Base-by-base conservation (phyloP, 53 echinoderm and acorn worm genomes). In the Stichopus horrens region DNA sequence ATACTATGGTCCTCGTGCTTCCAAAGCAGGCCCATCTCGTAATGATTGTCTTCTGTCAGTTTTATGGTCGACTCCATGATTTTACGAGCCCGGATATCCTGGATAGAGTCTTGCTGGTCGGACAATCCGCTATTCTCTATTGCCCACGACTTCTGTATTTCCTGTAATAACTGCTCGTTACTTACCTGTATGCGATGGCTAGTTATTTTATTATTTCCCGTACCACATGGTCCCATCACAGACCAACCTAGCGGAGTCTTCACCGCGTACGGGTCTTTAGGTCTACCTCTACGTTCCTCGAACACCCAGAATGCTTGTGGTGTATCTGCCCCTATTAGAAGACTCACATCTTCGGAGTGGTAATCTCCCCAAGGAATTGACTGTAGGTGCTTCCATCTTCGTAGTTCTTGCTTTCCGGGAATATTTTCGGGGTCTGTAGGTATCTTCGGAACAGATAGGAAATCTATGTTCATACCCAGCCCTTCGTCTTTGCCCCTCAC, bases 121-220 rank as follows among this genome's bases (percentile, higher is more conserved):
- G 66, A 55, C 13, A 88, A 52, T 4, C 88, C 91, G 76, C 91
- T 91, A 57, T 88, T 91, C 52, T 91, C 91, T 13, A 91, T 65
- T 4, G 91, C 91, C 91, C 91, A 91, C 7, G 91, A 91, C 21
- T 88, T 88, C 73, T 91, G 91, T 5, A 91, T 59, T 75, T 91
- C 91, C 4, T 91, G 79, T 9, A 91, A 84, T 52, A 91, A 74
- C 63, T 87, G 75, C 52, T 91, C 83, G 74, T 91, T 88, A 83
- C 91, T 91, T 57, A 91, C 91, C 82, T 88, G 82, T 6, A 91
- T 82, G 6, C 88, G 73, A 67, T 91, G 56, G 16, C 67, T 53
- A 21, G 0, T 5, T 11, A 21, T 19, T 6, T 13, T 76, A 5
- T 8, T 13, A 8, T 23, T 11, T 53, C 88, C 67, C 19, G 58